Evolutionary conservation across 2,113 vertebrate genomes (phyloP).

Genomic region (Macheiramphus alcinus): DNA sequence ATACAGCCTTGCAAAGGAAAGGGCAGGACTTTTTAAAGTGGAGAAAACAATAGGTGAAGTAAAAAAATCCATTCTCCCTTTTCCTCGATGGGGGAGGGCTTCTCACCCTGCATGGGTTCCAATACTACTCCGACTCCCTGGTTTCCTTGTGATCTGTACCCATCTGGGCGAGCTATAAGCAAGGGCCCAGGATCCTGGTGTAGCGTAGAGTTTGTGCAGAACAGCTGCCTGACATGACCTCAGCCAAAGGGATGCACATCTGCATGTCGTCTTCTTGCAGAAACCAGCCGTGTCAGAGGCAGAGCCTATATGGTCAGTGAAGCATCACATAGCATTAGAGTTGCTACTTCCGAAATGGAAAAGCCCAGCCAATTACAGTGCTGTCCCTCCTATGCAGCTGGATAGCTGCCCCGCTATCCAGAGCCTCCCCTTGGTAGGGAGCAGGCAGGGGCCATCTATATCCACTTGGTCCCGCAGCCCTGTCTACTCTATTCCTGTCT

Average conservation of each 20-base stretch:
- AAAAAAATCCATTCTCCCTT: background rate
- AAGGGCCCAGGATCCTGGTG: background rate
- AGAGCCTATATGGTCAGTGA: background rate
- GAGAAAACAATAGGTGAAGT: background rate
- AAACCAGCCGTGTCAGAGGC: background rate
- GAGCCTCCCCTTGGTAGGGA: rapidly evolving
- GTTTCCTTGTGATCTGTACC: background rate
- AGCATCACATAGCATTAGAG: background rate
- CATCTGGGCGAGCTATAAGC: background rate
- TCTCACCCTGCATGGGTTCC: rapidly evolving
- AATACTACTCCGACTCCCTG: background rate
- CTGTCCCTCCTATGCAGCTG: background rate
- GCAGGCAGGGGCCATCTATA: background rate
- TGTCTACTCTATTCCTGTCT: background rate
- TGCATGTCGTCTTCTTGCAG: background rate
- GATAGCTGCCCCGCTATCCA: background rate
- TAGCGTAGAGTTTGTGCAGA: background rate
- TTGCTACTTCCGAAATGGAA: background rate
- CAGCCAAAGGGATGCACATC: background rate
- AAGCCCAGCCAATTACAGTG: background rate
- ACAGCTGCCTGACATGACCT: background rate
- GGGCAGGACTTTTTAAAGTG: background rate
- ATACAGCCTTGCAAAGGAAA: background rate
- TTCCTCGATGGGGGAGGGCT: rapidly evolving
- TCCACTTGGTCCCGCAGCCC: background rate